phyloP scores from a whole-genome alignment of 2,113 vertebrate genomes.

The Seriola quinqueradiata region DNA sequence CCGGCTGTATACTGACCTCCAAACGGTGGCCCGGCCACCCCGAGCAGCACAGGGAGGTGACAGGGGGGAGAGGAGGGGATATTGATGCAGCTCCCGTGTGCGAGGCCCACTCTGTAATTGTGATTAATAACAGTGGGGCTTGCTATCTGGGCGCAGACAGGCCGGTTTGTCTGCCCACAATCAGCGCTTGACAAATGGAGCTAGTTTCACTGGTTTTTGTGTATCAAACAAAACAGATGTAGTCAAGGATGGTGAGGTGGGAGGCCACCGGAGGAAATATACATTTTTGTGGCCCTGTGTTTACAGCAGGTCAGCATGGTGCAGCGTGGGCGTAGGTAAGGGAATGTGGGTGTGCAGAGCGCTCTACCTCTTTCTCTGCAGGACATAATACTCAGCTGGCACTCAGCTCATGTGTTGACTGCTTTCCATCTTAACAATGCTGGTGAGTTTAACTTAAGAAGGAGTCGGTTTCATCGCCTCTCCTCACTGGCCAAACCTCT shows the following conservation, averaged over 20 bases:
- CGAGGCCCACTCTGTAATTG: conserved; percentile 94
- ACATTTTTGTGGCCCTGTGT: conserved; percentile 88
- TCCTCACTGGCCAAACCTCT: background rate
- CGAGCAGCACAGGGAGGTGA: conserved; percentile 78
- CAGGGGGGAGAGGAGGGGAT: conserved; percentile 80
- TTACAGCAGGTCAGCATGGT: conserved; percentile 75
- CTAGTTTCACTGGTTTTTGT: conserved; percentile 93
- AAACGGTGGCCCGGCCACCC: conserved; percentile 84
- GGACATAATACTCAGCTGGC: conserved; percentile 37
- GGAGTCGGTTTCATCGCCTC: background rate
- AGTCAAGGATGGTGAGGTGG: conserved; percentile 92
- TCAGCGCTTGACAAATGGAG: conserved; percentile 97
- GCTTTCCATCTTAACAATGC: background rate
- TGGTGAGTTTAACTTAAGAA: background rate
- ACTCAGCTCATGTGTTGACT: conserved; percentile 4
- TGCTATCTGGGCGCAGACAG: conserved; percentile 95
- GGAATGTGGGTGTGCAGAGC: conserved; percentile 39
- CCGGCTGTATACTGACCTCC: conserved; percentile 89
- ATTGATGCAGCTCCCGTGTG: conserved; percentile 88
- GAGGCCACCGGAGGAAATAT: conserved; percentile 87
- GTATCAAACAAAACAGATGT: conserved; percentile 98
- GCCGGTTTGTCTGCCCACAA: conserved; percentile 97
- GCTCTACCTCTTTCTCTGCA: conserved; percentile 11
- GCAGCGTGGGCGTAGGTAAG: conserved; percentile 48
- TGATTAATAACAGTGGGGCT: conserved; percentile 98